Evolutionary conservation across 1,140 invertebrate species (phyloP).

Genomic region (Reticulitermes speratus): DNA sequence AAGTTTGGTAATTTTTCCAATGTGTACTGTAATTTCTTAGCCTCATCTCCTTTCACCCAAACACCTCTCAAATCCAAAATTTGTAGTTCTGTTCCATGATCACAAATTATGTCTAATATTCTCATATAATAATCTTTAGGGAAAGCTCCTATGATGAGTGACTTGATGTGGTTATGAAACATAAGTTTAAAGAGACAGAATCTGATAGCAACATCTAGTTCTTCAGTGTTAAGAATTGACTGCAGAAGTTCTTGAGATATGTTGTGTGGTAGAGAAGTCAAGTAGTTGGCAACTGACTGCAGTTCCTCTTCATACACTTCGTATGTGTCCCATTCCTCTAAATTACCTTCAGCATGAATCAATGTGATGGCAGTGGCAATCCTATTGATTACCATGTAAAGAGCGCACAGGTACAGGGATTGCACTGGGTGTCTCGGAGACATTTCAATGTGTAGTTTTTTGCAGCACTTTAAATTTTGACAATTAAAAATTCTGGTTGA

Average conservation of each 20-base stretch:
- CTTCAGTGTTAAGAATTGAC: conserved; percentile 59
- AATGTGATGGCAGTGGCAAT: not conserved
- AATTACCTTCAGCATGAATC: not conserved
- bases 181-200: conserved; percentile 60
- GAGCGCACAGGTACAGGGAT: not conserved
- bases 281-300: not conserved
- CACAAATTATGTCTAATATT: conserved; percentile 59
- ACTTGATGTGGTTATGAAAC: conserved; percentile 60
- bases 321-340: not conserved
- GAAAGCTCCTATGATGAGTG: conserved; percentile 62
- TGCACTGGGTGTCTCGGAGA: not conserved
- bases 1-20: not conserved
- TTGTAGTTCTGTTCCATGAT: conserved; percentile 58
- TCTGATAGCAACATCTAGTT: conserved; percentile 61
- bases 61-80: conserved; percentile 66
- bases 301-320: conserved; percentile 2
- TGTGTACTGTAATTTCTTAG: not conserved
- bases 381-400: not conserved
- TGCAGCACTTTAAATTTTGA: no score
- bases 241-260: conserved; percentile 64
- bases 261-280: conserved; percentile 46
- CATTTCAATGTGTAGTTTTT: not conserved
- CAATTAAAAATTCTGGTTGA: no score
- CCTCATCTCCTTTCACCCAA: conserved; percentile 46
- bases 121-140: conserved; percentile 63